Conservation (phyloP, 1,140 invertebrate genomes). For the Heliconius eleuchia region DNA sequence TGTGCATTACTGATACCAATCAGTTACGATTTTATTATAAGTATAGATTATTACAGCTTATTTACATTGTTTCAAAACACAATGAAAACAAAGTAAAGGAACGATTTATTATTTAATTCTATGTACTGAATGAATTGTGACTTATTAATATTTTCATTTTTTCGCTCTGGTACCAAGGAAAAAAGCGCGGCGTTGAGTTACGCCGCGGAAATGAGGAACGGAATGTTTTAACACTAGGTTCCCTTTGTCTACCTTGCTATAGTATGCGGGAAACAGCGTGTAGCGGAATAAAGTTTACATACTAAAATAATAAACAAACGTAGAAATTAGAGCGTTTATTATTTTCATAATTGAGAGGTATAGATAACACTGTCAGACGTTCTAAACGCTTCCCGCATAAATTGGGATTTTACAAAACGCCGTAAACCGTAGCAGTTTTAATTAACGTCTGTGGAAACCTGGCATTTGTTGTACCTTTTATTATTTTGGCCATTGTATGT, state of each 20-base stretch:
- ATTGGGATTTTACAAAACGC: slow-evolving; percentile 39
- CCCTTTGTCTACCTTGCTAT: too few species aligned
- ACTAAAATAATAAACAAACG: background rate
- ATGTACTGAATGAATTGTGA: too few species aligned
- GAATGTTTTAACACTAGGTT: background rate
- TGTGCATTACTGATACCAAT: too few species aligned
- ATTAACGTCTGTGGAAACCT: slow-evolving; percentile 70
- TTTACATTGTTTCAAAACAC: too few species aligned
- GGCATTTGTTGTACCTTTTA: slow-evolving; percentile 54
- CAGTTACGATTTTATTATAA: too few species aligned
- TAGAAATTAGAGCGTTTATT: background rate
- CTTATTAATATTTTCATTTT: too few species aligned
- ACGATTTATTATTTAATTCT: too few species aligned
- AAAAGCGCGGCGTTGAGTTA: too few species aligned
- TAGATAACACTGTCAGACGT: slow-evolving; percentile 34
- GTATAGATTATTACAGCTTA: too few species aligned
- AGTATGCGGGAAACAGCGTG: background rate
- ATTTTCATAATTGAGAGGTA: slow-evolving; percentile 26
- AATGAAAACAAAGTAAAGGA: too few species aligned
- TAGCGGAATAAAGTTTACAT: background rate
- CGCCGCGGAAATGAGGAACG: too few species aligned
- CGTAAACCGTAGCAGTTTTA: slow-evolving; percentile 52
- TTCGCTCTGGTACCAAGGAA: too few species aligned
- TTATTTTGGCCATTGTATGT: slow-evolving; percentile 73
- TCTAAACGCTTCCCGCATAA: slow-evolving; percentile 38